Base-by-base conservation (phyloP, 2,797 vertebrate genomes). In the Nothura maculosa region DNA sequence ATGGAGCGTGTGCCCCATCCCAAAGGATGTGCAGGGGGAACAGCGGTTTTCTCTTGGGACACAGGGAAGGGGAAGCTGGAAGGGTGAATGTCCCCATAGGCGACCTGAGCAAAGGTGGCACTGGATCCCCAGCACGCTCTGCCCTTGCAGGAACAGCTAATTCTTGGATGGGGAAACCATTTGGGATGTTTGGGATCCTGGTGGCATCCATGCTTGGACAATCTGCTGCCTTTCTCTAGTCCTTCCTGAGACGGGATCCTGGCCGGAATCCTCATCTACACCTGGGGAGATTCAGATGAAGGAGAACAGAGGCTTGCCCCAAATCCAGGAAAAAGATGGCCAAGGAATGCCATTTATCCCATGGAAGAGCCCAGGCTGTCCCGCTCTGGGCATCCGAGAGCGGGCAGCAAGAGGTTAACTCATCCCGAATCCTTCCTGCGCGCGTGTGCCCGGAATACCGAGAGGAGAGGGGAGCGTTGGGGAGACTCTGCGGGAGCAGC, bases 341-440 rank as follows among this genome's bases (percentile, higher is more conserved):
- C 50, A 20, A 18, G 75, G 34, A 36, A 52, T 52, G 34, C 47
- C 13, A 6, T 28, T 22, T 16, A 28, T 15, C 27, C 25, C 2
- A 7, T 18, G 18, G 52, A 54, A 54, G 27, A 17, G 27, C 16
- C 27, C 21, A 34, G 13, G 34, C 19, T 10, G 34, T 21, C 25
- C 61, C n/a, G 62, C 63, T 64, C 32, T 30, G 27, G 12, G 58
- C 3, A 2, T 12, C 61, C n/a, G 25, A 36, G 25, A 61, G 69
- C 74, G 17, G 92, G 70, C 87, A 93, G 89, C 79, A 85, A 94
- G 91, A 43, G 95, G 95, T 96, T 93, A 93, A 94, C 18, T 3
- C 87, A 50, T 47, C n/a, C 18, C 1, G 5, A 57, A 67, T 36
- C 22, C 78, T 52, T 0, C 30, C 76, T 11, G 28, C 6, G 0